Conservation (phyloP, 2,113 vertebrate species). For the Archilochus colubris region DNA sequence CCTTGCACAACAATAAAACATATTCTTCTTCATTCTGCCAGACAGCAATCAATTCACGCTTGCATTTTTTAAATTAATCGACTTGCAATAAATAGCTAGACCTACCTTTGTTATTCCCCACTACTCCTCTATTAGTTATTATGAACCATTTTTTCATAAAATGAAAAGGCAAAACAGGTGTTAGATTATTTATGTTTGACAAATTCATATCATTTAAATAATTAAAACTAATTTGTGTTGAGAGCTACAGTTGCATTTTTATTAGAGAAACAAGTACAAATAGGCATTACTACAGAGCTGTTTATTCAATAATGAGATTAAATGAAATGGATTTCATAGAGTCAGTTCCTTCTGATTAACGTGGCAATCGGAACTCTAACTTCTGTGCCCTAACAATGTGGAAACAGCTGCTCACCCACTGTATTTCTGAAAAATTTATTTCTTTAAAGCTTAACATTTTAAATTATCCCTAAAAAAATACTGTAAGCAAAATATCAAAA, state of each 20-base stretch:
- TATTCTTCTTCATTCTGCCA: background rate
- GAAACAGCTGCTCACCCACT: conserved; percentile 69
- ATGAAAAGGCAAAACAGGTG: conserved; percentile 77
- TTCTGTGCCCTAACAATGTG: conserved; percentile 72
- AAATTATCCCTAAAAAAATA: conserved; percentile 74
- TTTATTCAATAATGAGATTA: conserved; percentile 79
- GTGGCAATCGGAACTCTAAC: conserved; percentile 66
- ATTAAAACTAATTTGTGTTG: conserved; percentile 85
- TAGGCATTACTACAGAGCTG: conserved; percentile 79
- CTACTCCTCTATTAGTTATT: conserved; percentile 73
- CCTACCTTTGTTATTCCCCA: conserved; percentile 75
- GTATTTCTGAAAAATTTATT: conserved; percentile 65
- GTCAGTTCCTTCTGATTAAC: conserved; percentile 73
- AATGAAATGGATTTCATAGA: conserved; percentile 77
- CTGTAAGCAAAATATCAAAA: conserved; percentile 70
- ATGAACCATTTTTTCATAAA: conserved; percentile 71
- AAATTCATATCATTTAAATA: conserved; percentile 82
- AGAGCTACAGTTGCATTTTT: conserved; percentile 82
- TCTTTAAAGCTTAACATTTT: conserved; percentile 63
- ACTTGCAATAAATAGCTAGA: conserved; percentile 51
- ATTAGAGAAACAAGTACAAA: conserved; percentile 85
- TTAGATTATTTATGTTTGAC: conserved; percentile 76
- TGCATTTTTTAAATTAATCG: background rate
- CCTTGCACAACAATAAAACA: background rate
- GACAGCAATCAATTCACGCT: background rate